These are phyloP conservation scores for Balaeniceps rex DNA, from an alignment of 2,113 vertebrate genomes.

Conservation along the genomic window DNA sequence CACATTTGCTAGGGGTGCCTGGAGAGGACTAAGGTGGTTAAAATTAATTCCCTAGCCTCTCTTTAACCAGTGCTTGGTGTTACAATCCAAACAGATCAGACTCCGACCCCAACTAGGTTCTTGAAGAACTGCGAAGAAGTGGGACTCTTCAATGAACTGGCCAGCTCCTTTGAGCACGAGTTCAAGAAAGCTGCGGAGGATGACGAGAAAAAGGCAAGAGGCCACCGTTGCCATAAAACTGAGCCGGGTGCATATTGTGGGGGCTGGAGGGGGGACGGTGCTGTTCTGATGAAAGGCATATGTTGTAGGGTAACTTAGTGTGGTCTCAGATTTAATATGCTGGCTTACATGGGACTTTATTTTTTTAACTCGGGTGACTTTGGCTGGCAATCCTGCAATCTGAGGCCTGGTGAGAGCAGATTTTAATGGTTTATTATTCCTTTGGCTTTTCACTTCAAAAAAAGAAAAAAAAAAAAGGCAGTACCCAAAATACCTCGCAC, in stretches of 20 bases:
- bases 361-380: not conserved
- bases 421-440: not conserved
- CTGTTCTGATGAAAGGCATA: not conserved
- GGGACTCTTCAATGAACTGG: conserved; percentile 95
- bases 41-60: not conserved
- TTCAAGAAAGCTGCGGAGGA: conserved; percentile 93
- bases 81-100: conserved; percentile 83
- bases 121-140: conserved; percentile 99
- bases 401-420: not conserved
- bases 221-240: not conserved
- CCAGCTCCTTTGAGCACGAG: conserved; percentile 93
- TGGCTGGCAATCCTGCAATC: not conserved
- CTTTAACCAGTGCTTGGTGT: not conserved
- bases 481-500: accelerated
- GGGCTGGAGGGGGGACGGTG: not conserved
- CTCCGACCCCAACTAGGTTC: conserved; percentile 96
- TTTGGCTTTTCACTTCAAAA: not conserved
- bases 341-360: not conserved
- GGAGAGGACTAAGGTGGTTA: not conserved
- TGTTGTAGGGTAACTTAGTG: not conserved
- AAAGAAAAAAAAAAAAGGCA: no score
- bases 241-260: not conserved
- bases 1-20: accelerated
- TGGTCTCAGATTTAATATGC: not conserved
- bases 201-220: conserved; percentile 88